These are phyloP conservation scores for Periparus ater DNA, from an alignment of 2,797 vertebrate genomes.

Conservation along the genomic window DNA sequence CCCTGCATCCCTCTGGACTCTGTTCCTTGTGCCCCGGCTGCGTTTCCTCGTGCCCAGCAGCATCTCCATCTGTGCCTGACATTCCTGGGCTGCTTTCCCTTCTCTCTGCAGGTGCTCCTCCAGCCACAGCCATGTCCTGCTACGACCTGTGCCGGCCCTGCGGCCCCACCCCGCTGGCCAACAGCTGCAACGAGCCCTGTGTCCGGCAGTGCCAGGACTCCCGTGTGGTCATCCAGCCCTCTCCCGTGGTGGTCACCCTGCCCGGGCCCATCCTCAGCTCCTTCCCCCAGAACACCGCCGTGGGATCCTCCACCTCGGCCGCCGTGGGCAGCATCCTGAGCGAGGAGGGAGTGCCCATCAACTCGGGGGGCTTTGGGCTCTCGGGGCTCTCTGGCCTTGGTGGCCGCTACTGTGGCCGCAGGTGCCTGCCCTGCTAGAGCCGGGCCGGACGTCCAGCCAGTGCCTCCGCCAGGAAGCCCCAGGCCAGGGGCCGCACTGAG, in stretches of 20 bases:
- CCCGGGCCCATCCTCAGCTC: constrained; percentile 18
- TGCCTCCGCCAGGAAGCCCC: background rate
- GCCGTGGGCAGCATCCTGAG: background rate
- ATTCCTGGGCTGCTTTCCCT: background rate
- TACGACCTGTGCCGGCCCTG: constrained; percentile 44
- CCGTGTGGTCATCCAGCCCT: background rate
- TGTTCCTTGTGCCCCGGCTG: no score
- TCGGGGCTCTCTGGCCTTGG: background rate
- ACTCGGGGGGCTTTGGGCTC: background rate
- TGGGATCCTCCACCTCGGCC: background rate
- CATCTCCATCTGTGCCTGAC: no score
- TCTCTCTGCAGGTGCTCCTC: background rate
- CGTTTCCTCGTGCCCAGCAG: no score
- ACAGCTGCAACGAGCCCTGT: constrained; percentile 40
- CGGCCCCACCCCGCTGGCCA: constrained; percentile 14
- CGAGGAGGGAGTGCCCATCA: background rate
- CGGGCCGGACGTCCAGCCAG: background rate
- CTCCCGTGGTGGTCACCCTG: constrained; percentile 12
- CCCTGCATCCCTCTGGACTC: background rate
- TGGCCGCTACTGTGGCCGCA: background rate
- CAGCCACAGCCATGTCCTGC: constrained; percentile 15
- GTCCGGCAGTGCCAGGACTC: constrained; percentile 37
- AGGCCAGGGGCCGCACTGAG: background rate
- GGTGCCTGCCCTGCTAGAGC: background rate
- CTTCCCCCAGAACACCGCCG: constrained; percentile 13